Evolutionary conservation across 2,888 invertebrate species (phyloP).

Genomic region (Caenorhabditis sp.): DNA sequence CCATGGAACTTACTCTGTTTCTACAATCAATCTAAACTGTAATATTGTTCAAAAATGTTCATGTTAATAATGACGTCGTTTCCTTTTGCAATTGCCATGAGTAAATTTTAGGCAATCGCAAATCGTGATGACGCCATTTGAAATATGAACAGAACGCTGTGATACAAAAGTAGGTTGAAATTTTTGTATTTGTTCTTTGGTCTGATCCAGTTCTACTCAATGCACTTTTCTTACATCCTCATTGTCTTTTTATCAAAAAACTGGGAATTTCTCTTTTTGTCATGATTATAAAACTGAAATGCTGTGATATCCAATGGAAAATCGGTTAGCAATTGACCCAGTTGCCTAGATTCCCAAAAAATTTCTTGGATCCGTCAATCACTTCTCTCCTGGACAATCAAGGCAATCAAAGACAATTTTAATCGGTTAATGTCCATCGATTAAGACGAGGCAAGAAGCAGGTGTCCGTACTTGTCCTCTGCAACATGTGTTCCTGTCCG

Average conservation of each 20-base stretch:
- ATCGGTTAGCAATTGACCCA: not conserved
- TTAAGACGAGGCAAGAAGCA: not conserved
- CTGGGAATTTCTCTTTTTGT: not conserved
- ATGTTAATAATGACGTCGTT: not conserved
- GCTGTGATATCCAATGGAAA: not conserved
- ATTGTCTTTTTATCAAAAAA: not conserved
- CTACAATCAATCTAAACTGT: no score
- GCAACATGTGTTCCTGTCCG: constrained; percentile 6
- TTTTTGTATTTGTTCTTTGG: no score
- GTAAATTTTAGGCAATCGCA: not conserved
- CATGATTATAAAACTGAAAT: no score
- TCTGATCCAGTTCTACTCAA: no score
- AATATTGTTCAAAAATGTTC: not conserved
- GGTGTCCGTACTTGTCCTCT: not conserved
- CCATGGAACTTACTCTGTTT: no score
- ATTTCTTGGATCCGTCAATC: not conserved
- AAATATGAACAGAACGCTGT: no score
- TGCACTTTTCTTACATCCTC: not conserved
- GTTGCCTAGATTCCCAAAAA: not conserved
- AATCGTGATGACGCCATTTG: not conserved
- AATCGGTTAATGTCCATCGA: no score
- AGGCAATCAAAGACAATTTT: no score
- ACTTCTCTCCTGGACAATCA: no score
- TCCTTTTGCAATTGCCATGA: not conserved
- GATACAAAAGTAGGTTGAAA: no score